Base-by-base conservation (phyloP, 2,888 invertebrate species). In the Pseudococcus viburni region DNA sequence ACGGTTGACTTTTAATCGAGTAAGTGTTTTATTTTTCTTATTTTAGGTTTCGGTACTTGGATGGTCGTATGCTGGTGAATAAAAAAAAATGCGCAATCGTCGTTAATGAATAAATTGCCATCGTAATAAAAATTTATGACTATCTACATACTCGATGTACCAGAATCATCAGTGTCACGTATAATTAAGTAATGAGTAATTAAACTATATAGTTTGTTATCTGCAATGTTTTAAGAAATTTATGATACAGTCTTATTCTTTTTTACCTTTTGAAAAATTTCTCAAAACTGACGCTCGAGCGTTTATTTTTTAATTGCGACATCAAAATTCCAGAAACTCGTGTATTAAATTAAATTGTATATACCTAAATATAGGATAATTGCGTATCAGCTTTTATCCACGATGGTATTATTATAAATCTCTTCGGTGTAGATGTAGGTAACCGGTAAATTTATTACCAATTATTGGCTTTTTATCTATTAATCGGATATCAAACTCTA, bases 191-290 rank as follows among this genome's bases (percentile, higher is more conserved):
- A 73, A 73, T 73, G n/a, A 39, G 73, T 73, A 73, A 73, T 80
- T 80, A 80, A 80, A 42, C 39, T 39, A 42, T 80, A 80, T 42
- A 80, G 39, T 80, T 42, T 80, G 80, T 80, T 80, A 80, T 80
- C 80, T 80, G 80, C n/a, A 19, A 42, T 19, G 42, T 22, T 73
- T 73, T 73, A 33, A 26, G 68, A 73, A 33, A 73, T 73, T 73
- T 73, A 73, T 33, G 33, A 12, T 73, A 59, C 59, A 33, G 12
- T 73, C 26, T 33, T 33, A 33, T 33, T 33, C 26, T 33, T 33
- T 73, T 73, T 26, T 73, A 73, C 33, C 33, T 73, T 22, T 73
- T 73, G 26, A 33, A 33, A 12, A 73, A 73, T n/a, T 33, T 73
- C 33, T 73, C n/a, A 33, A 73, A 73, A 73, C 11, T 12, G 4